Evolutionary conservation across 2,113 vertebrate species (phyloP), one percentile per base, ranked within the genome.

Genomic region (Cryptotis parvus): DNA sequence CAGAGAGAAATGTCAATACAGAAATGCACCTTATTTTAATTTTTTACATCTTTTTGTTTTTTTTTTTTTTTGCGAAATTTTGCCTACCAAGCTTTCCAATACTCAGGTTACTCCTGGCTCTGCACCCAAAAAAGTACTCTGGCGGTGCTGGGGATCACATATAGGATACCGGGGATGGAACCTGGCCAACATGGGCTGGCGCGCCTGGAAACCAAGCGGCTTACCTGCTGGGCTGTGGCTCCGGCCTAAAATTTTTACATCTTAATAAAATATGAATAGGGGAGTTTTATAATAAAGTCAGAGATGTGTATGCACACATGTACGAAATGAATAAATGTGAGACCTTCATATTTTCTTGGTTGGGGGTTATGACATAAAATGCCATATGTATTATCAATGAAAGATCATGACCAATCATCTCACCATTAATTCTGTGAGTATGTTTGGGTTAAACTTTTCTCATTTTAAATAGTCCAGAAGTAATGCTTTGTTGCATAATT

Each of bases 401-500:
- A 88, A 83, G 43, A 61, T 43, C 14, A 63, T 92, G 33, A 68
- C 14, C n/a, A 63, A 10, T 89, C 37, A 65, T 24, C 35, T 61
- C 75, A 58, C 63, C 61, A 88, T 76, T 91, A 80, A 5, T 91
- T 92, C 66, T 92, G n/a, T n/a, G 72, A 43, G 37, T 68, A 91
- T 76, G 52, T 65, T 79, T 75, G 65, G 4, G 65, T 86, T 83
- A 68, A 80, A 43, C 84, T 82, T 89, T 6, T 88, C 12, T 84
- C 14, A 26, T 22, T 65, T 75, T 39, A 84, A 58, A 84, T 72
- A 80, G 79, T 33, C 12, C 85, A 68, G 79, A n/a, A 92, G 29
- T 78, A 63, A 68, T 68, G 29, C 31, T n/a, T n/a, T 77, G 39
- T 1, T 31, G 16, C 77, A 0, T 81, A 0, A 43, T 80, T 72